Percentiles rank a stretch among this genome's conserved stretches.
Evolutionary conservation across 2,888 invertebrate genomes (phyloP).

Genomic region (Eupeodes latifasciatus): DNA sequence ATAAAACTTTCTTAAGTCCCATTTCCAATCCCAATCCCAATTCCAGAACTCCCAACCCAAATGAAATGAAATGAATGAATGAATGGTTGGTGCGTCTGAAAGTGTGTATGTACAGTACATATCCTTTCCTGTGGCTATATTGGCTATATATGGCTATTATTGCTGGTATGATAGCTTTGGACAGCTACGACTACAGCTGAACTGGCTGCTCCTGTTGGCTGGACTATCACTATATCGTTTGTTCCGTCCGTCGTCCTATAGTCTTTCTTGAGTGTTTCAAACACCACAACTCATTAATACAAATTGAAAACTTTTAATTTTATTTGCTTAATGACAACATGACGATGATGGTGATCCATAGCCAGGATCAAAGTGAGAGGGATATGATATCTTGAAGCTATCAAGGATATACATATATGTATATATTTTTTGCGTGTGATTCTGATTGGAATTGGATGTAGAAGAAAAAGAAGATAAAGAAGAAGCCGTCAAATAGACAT

Average conservation of each 20-base stretch:
- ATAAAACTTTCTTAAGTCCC: slow-evolving; percentile 5
- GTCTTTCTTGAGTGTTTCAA: slow-evolving; percentile 35
- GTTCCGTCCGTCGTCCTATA: not conserved
- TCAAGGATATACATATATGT: not conserved
- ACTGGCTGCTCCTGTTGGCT: not conserved
- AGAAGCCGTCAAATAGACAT: not conserved
- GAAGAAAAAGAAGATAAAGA: not conserved
- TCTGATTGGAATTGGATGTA: not conserved
- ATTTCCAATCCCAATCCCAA: not conserved
- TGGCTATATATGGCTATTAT: slow-evolving; percentile 22
- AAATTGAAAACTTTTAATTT: slow-evolving; percentile 71
- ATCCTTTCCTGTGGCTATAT: slow-evolving; percentile 46
- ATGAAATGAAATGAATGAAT: not conserved
- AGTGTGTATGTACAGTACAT: not conserved
- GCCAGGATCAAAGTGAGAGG: slow-evolving; percentile 12
- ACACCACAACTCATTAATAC: slow-evolving; percentile 64
- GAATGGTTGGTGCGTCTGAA: slow-evolving; percentile 41
- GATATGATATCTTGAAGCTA: slow-evolving; percentile 27
- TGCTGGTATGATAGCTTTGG: not conserved
- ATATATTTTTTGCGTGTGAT: not conserved
- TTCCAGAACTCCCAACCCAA: no score
- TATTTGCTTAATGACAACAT: slow-evolving; percentile 57
- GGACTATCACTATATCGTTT: slow-evolving; percentile 1
- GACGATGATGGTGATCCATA: slow-evolving; percentile 7
- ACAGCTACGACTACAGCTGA: no score